A percentile compares a stretch with the other conserved stretches of the same genome.
These are phyloP conservation scores for Tiaroga cobitis DNA, from an alignment of 2,797 vertebrate species.

Conservation along the genomic window DNA sequence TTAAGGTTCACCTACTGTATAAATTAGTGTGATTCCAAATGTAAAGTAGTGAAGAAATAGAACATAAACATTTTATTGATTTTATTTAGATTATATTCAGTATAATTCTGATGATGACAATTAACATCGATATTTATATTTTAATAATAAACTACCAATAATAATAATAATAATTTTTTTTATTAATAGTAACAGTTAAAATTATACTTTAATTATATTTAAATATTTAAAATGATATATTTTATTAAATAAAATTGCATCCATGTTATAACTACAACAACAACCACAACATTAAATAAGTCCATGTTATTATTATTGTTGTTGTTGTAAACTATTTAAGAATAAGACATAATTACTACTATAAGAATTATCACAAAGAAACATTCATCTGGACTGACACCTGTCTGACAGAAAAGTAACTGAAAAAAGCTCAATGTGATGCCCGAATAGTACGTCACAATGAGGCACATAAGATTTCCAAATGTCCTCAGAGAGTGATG, in stretches of 20 bases:
- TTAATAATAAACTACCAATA: not conserved
- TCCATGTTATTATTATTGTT: not conserved
- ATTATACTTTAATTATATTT: too few relatives aligned
- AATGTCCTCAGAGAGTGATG: not conserved
- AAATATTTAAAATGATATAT: not conserved
- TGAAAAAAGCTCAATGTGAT: not conserved
- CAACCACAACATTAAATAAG: not conserved
- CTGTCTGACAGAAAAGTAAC: not conserved
- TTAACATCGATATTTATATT: not conserved
- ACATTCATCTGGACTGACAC: not conserved
- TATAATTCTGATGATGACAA: not conserved
- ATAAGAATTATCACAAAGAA: not conserved
- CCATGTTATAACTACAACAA: not conserved
- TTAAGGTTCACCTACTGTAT: not conserved
- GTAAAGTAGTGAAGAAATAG: not conserved
- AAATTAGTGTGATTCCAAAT: not conserved
- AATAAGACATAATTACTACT: not conserved
- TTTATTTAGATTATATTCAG: not conserved
- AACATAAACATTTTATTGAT: not conserved
- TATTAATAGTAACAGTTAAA: not conserved
- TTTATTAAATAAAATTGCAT: not conserved
- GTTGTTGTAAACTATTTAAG: not conserved
- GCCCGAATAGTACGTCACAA: not conserved
- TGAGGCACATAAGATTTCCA: not conserved
- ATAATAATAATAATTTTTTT: not conserved